Base-by-base conservation (phyloP, 2,888 invertebrate genomes). In the Fragum sueziense region DNA sequence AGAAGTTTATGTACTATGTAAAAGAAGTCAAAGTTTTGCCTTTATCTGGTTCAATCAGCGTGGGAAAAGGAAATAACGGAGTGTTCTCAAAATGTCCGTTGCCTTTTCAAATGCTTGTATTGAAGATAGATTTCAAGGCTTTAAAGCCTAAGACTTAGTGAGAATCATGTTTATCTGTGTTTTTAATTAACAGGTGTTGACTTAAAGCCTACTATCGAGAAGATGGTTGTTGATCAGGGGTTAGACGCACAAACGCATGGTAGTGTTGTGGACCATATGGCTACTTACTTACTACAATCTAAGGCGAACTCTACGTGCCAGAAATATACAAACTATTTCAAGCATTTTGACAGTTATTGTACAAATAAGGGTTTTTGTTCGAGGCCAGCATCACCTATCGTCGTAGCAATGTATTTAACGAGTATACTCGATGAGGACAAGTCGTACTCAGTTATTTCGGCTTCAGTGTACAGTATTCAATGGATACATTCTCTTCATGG, bases 401-500 rank as follows among this genome's bases (percentile, higher is more conserved):
- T 72, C 25, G 73, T 81, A 7, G 72, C 81, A 20, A 34, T 81
- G 34, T 81, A 65, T 65, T 29, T 81, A 3, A 71, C 78, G 4
- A 75, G 75, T 27, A 65, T 81, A 29, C 52, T 81, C 2, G 61
- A 74, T 47, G 69, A 51, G 17, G 20, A 61, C 2, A 29, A 14
- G 22, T 74, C 77, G 9, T 27, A 68, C n/a, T 51, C 61, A 71
- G 74, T 70, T 0, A 34, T 81, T 17, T 33, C 69, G 7, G 25
- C 62, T 29, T 34, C 69, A 9, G 14, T 72, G 1, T 81, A 81
- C 34, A 52, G 69, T n/a, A 69, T 81, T 9, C 72, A 78, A 34
- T 81, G 78, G 78, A 75, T 57, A 17, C 75, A 81, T 65, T 20
- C n/a, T 22, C 11, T 81, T 2, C 34, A 59, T 31, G 59, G 47